Conservation (phyloP, 2,113 vertebrate genomes). For the Paratilapia polleni region DNA sequence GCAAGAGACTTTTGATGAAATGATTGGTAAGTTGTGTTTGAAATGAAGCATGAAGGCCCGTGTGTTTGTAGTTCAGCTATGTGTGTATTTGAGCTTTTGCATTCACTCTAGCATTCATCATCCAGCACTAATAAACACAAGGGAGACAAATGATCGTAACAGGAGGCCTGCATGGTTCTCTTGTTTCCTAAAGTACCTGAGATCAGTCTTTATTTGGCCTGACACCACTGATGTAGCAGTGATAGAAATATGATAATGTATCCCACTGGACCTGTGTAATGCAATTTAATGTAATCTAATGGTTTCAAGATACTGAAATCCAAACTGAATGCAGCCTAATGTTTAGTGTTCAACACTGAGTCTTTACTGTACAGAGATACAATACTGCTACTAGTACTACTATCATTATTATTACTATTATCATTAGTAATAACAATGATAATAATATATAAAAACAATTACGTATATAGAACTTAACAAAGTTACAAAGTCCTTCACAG, state of each 20-base stretch:
- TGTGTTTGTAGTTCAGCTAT: background rate
- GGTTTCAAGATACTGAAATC: background rate
- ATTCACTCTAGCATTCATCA: background rate
- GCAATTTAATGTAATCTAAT: background rate
- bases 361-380: background rate
- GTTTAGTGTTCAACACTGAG: background rate
- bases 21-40: constrained; percentile 71
- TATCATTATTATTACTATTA: background rate
- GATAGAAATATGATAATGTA: constrained; percentile 14
- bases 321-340: background rate
- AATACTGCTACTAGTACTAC: background rate
- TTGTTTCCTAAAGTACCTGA: constrained; percentile 16
- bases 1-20: constrained; percentile 71
- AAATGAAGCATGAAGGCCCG: background rate
- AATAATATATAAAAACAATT: background rate
- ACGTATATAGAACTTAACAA: background rate
- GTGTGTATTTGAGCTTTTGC: background rate
- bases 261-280: background rate
- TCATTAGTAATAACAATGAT: background rate
- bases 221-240: background rate
- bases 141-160: constrained; percentile 7
- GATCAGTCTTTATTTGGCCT: constrained; percentile 10
- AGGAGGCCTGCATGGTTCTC: background rate
- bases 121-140: background rate
- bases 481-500: background rate